A percentile compares a stretch with the other conserved stretches of the same genome.
phyloP scores from a whole-genome alignment of 2,113 vertebrate genomes.

The Labeo catla region DNA sequence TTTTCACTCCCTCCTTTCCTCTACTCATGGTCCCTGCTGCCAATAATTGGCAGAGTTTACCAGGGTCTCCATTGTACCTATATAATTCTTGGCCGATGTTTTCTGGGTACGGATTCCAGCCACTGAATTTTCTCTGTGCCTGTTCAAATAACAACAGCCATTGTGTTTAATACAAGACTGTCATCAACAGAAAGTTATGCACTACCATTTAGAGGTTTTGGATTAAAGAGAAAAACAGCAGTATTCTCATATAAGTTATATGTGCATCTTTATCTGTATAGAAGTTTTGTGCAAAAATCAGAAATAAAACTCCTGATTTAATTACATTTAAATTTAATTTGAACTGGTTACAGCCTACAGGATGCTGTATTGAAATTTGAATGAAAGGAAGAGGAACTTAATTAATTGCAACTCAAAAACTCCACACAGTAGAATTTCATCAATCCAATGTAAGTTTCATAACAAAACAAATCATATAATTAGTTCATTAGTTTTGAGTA shows the following conservation, averaged over 20 bases:
- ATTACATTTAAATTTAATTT: background rate
- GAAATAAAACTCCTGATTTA: background rate
- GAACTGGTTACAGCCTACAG: background rate
- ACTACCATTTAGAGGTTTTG: too few species aligned
- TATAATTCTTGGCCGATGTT: constrained; percentile 52
- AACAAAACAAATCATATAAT: background rate
- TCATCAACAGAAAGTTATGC: background rate
- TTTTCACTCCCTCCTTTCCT: background rate
- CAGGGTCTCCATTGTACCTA: background rate
- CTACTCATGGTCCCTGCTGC: background rate
- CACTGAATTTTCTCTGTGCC: constrained; percentile 32
- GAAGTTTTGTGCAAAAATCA: background rate
- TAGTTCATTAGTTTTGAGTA: background rate
- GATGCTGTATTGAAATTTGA: background rate
- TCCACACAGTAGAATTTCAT: background rate
- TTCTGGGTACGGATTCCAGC: constrained; percentile 10
- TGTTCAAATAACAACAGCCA: constrained; percentile 7
- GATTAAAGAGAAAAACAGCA: background rate
- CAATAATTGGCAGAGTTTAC: constrained; percentile 30
- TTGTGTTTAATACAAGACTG: background rate
- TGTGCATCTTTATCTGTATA: background rate
- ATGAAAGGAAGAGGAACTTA: background rate
- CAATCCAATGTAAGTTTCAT: background rate
- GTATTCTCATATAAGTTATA: background rate
- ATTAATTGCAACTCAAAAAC: background rate